These are phyloP conservation scores for Alligator sinensis DNA, from an alignment of 2,113 vertebrate genomes.

Conservation along the genomic window DNA sequence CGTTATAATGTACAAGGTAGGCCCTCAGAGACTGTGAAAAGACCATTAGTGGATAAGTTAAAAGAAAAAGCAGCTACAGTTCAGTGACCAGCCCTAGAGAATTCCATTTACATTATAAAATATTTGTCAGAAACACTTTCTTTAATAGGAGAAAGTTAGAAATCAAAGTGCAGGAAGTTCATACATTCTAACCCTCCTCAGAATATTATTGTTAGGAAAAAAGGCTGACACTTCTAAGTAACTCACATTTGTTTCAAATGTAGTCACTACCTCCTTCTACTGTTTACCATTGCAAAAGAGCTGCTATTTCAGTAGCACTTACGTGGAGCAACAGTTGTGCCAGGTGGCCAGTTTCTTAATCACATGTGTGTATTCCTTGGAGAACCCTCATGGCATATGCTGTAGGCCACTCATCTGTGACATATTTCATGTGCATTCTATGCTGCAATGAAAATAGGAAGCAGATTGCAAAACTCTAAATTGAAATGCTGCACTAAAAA, in stretches of 20 bases:
- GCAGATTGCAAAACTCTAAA: neutral
- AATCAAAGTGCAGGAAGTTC: conserved; percentile 20
- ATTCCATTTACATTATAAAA: conserved; percentile 76
- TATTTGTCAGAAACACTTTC: conserved; percentile 80
- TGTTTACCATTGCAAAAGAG: neutral
- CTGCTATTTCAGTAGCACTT: conserved; percentile 12
- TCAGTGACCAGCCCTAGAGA: conserved; percentile 42
- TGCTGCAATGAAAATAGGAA: neutral
- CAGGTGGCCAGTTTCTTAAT: neutral
- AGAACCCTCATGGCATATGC: neutral
- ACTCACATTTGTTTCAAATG: conserved; percentile 1
- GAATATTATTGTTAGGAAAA: neutral
- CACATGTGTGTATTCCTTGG: neutral
- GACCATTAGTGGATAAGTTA: conserved; percentile 72
- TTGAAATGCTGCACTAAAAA: neutral
- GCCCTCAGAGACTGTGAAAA: conserved; percentile 74
- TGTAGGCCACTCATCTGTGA: neutral
- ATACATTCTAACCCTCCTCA: conserved; percentile 38
- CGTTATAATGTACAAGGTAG: conserved; percentile 49
- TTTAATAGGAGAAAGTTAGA: conserved; percentile 62
- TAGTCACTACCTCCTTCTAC: neutral
- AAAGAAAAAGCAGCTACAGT: conserved; percentile 51
- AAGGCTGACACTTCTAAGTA: neutral
- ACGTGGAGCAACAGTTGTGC: neutral
- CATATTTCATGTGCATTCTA: neutral